Percentiles rank a stretch among this genome's conserved stretches.
Evolutionary conservation across 2,888 invertebrate genomes (phyloP).

Genomic region (Machimus atricapillus): DNA sequence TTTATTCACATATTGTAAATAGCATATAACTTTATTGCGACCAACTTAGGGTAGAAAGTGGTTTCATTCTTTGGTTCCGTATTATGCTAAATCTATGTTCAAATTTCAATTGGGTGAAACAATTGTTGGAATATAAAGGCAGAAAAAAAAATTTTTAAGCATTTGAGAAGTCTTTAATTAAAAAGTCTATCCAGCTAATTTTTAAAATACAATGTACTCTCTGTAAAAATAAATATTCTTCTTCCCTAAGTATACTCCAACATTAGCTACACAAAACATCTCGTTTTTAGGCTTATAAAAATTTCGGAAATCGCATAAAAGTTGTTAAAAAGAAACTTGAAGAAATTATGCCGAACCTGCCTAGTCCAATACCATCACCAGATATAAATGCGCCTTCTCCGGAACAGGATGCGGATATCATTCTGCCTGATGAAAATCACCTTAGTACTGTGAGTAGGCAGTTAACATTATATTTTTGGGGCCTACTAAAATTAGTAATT

Average conservation of each 20-base stretch:
- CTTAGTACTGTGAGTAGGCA: conserved; percentile 19
- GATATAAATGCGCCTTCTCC: conserved; percentile 77
- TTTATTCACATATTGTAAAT: too few species aligned
- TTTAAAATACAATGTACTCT: background rate
- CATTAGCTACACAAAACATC: background rate
- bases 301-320: conserved; percentile 88
- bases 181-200: too few species aligned
- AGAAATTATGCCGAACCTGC: conserved; percentile 76
- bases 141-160: too few species aligned
- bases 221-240: background rate
- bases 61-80: background rate
- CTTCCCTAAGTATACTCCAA: background rate
- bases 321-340: conserved; percentile 85
- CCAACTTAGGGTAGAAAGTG: too few species aligned
- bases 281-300: conserved; percentile 83
- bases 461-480: background rate
- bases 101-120: too few species aligned
- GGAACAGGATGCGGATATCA: conserved; percentile 82
- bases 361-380: conserved; percentile 69
- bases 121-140: too few species aligned
- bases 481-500: background rate
- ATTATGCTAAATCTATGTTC: too few species aligned
- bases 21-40: background rate
- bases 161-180: too few species aligned
- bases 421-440: conserved; percentile 69